Evolutionary conservation across 2,797 vertebrate species (phyloP).

Genomic region (Lithobates sylvaticus): DNA sequence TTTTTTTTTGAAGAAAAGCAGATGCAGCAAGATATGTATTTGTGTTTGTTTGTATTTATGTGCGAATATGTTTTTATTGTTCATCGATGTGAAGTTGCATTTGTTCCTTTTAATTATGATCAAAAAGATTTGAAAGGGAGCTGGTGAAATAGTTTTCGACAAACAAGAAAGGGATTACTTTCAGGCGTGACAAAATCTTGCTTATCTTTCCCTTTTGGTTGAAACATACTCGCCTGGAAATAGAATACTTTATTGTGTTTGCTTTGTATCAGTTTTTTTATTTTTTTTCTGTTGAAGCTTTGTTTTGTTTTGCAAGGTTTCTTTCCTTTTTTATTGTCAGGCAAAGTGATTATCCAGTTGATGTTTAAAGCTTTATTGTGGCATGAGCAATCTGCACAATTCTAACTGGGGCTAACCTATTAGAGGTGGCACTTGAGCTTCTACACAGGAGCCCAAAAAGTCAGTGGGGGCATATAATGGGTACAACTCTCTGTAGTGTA

Average conservation of each 20-base stretch:
- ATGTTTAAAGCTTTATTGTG: background rate
- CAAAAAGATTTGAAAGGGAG: slow-evolving; percentile 54
- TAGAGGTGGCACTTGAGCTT: background rate
- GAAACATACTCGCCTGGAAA: slow-evolving; percentile 42
- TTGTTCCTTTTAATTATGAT: slow-evolving; percentile 58
- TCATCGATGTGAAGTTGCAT: slow-evolving; percentile 41
- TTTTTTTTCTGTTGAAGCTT: slow-evolving; percentile 1
- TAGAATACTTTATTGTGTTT: slow-evolving; percentile 28
- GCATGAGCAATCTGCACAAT: background rate
- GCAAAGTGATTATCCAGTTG: background rate
- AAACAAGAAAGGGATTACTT: slow-evolving; percentile 50
- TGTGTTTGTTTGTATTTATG: slow-evolving; percentile 33
- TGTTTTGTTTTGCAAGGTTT: slow-evolving; percentile 13
- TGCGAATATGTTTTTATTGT: slow-evolving; percentile 50
- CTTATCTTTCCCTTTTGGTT: slow-evolving; percentile 42
- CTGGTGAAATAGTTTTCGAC: slow-evolving; percentile 36
- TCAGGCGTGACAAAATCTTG: slow-evolving; percentile 45
- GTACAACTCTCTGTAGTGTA: background rate
- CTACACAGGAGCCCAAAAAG: background rate
- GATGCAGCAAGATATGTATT: slow-evolving; percentile 46
- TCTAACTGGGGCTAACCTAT: no score
- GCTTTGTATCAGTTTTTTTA: slow-evolving; percentile 3
- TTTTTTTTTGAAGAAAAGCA: slow-evolving; percentile 24
- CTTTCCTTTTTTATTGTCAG: background rate
- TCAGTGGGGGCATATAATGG: background rate